Base-by-base conservation (phyloP, 2,797 vertebrate species). In the Urocyon cinereoargenteus region DNA sequence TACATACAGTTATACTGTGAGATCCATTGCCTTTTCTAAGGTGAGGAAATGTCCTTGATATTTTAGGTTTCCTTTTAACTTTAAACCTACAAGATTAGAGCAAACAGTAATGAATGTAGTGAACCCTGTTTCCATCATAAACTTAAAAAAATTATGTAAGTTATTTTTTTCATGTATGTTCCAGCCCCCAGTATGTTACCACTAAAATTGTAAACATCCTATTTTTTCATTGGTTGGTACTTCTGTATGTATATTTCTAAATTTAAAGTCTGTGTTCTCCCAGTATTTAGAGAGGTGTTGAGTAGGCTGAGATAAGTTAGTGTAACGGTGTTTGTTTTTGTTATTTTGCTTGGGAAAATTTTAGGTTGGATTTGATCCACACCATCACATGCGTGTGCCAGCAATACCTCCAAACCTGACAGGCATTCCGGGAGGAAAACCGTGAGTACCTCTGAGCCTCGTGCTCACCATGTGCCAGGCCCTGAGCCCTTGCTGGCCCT, bases 361-460 rank as follows among this genome's bases (percentile, higher is more conserved):
- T 28, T 94, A 99, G 99, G 99, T 99, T 99, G 99, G 99, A 57
- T 99, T 99, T 98, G 99, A 99, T 98, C 99, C 99, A 95, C 99
- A 99, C 99, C 99, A 99, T 98, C 99, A 99, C 97, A 99, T 99
- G 99, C 99, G 99, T 97, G 99, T 99, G 75, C 99, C 99, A 15
- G 99, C 99, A 82, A 99, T 99, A 97, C 99, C 99, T 97, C 99
- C 99, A 89, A 99, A 99, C 98, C 99, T 99, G 98, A 99, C 99
- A 59, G 99, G 99, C 98, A 99, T 99, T 98, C 99, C 99, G 86
- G 99, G 99, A 90, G 99, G 99, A 97, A 99, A 99, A 99, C 99
- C 99, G 99, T 99, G 98, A 99, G 99, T 99, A 97, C 61, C 51
- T 16, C 64, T 40, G 21, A 24, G 26, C 51, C 62, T 26, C 49